Evolutionary conservation across 1,140 invertebrate genomes (phyloP).

Genomic region (Melipona quadrifasciata): DNA sequence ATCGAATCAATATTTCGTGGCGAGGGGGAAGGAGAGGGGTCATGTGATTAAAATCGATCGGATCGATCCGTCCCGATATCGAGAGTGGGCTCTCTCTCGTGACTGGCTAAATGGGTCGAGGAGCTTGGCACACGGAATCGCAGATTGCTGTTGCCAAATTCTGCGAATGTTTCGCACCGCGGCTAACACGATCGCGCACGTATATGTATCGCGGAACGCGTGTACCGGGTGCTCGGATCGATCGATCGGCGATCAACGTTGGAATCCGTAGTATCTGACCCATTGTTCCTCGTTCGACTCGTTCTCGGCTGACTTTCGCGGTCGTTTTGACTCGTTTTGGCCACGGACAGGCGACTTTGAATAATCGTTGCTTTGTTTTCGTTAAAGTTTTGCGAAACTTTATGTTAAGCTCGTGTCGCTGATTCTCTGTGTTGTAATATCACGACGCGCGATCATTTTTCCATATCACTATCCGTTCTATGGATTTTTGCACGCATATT

Average conservation of each 20-base stretch:
- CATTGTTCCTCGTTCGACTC: neutral
- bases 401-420: too few species aligned
- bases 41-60: conserved; percentile 40
- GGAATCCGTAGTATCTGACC: neutral
- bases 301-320: neutral
- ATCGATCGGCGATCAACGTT: neutral
- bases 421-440: too few species aligned
- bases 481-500: too few species aligned
- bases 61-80: conserved; percentile 44
- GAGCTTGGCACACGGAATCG: conserved; percentile 51
- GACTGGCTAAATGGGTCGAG: conserved; percentile 49
- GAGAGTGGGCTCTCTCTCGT: conserved; percentile 39
- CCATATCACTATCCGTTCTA: too few species aligned
- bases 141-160: conserved; percentile 46
- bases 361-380: too few species aligned
- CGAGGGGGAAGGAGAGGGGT: neutral
- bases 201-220: conserved; percentile 1
- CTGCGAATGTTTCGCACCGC: conserved; percentile 37
- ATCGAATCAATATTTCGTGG: conserved; percentile 20
- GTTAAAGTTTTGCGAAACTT: too few species aligned
- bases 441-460: too few species aligned
- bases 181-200: neutral
- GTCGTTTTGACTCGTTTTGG: neutral
- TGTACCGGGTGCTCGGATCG: neutral
- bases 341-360: neutral